Base-by-base conservation (phyloP, 2,797 vertebrate species). In the Pseudomugil tenellus region DNA sequence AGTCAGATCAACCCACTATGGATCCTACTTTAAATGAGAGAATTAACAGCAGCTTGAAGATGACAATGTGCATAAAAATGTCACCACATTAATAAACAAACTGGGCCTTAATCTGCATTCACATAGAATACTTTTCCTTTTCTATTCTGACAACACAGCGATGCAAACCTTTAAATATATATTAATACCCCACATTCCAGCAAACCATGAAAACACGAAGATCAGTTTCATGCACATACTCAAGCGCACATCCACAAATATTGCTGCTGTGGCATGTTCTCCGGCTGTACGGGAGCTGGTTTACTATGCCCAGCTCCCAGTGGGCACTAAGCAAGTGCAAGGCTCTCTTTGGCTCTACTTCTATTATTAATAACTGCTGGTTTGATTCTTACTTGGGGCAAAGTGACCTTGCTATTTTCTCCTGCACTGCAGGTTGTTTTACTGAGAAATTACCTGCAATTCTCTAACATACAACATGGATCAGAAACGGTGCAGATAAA, bases 321-420 rank as follows among this genome's bases (percentile, higher is more conserved):
- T 32, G 76, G 87, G 76, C 65, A 11, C 26, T 34, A 79, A n/a
- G n/a, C n/a, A n/a, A n/a, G 59, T 41, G 64, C 74, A 74, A 3
- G 41, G 26, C 63, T 77, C 79, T 67, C 60, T 43, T 48, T 66
- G 69, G 63, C 74, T 68, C 53, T 37, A 55, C 81, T 58, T 64
- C 51, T 80, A 75, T 86, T 89, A 89, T 90, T 91, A 90, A 90
- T 87, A 92, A 89, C 82, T 61, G 68, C 83, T 76, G 84, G 77
- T 83, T 57, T 21, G 46, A 60, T 80, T 73, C 60, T 68, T 84
- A 81, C 86, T 84, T 11, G 61, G 84, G 80, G 77, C 80, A 72
- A 80, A 82, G 70, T 86, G 87, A 90, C 88, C 83, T 80, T 35
- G 25, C 82, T 84, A 74, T 77, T 76, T 81, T 79, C 62, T 58